Evolutionary conservation across 2,888 invertebrate species (phyloP).

Genomic region (Gryllus longicercus): DNA sequence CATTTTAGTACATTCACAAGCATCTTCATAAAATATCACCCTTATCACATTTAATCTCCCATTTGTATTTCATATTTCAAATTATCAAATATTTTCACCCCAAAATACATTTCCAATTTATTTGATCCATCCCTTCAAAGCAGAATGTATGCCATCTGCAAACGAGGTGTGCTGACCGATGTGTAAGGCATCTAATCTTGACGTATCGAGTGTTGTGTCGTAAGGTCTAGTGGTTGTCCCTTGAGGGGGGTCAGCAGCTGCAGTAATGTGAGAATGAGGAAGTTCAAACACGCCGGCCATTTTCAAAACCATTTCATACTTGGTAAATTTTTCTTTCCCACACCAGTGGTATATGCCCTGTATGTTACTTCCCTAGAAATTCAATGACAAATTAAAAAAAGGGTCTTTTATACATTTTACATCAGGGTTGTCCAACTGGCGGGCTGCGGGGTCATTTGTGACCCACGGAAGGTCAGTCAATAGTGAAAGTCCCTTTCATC

Average conservation of each 20-base stretch:
- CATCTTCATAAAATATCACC: background rate
- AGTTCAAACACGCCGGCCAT: constrained; percentile 49
- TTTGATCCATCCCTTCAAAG: constrained; percentile 38
- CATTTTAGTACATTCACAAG: no score
- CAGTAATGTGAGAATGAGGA: constrained; percentile 45
- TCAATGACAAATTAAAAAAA: background rate
- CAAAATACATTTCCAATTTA: background rate
- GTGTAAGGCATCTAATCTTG: constrained; percentile 44
- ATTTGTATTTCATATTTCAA: background rate
- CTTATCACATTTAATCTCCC: background rate
- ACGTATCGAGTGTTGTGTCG: constrained; percentile 46
- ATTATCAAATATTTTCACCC: no score
- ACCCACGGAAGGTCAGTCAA: no score
- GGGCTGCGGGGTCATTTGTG: no score
- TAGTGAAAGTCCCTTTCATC: no score
- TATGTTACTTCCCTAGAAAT: constrained; percentile 32
- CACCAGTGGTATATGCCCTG: constrained; percentile 52
- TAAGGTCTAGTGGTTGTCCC: constrained; percentile 45
- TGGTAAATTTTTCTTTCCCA: constrained; percentile 51
- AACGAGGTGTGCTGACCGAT: constrained; percentile 46
- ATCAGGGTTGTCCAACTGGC: no score
- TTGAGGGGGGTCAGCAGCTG: constrained; percentile 43
- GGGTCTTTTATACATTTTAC: background rate
- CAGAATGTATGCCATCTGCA: constrained; percentile 43
- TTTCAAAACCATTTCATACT: constrained; percentile 50